Base-by-base conservation (phyloP, 1,140 invertebrate species). In the Drosophila ercepeae region DNA sequence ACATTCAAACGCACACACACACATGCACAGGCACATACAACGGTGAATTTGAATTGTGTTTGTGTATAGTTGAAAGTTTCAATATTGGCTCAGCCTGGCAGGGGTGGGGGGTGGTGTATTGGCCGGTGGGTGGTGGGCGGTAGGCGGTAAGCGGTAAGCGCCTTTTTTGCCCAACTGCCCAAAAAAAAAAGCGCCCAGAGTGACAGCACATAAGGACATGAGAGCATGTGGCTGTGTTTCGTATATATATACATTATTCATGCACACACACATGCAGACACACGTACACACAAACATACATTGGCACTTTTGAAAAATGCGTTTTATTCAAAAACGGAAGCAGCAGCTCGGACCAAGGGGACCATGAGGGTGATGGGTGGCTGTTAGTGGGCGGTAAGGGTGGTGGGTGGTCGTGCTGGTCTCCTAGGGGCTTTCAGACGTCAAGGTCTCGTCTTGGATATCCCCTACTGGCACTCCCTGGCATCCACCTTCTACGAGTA, bases 41-140 rank as follows among this genome's bases (percentile, higher is more conserved):
- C 44, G 42, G 19, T 11, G 27, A 65, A 74, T 74, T 74, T 74
- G 36, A 74, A 65, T 63, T 57, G 78, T 58, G 21, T 44, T 32
- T 64, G 49, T 64, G 49, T 83, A 55, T 84, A 84, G 79, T 86
- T 84, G 81, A 84, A 84, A 86, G 79, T 84, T 84, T 84, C 79
- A 79, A 84, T 84, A 84, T 86, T 86, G 79, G 61, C 61, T 72
- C 52, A 67, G 75, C 19, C 27, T 13, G 48, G 14, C 13, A 6
- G n/a, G 21, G 8, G 19, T 3, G 2, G 39, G 3, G 18, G 3
- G 23, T 48, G 32, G 13, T 32, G 29, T 16, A 13, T n/a, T 39
- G 36, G 36, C 13, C 14, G 13, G 13, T 5, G 4, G 36, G 13
- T 39, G 13, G 36, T 21, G 11, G 41, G 16, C 13, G 11, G 46